Evolutionary conservation across 23 tunicate genomes (phyloP).

Genomic region (Botrylloides violaceus): DNA sequence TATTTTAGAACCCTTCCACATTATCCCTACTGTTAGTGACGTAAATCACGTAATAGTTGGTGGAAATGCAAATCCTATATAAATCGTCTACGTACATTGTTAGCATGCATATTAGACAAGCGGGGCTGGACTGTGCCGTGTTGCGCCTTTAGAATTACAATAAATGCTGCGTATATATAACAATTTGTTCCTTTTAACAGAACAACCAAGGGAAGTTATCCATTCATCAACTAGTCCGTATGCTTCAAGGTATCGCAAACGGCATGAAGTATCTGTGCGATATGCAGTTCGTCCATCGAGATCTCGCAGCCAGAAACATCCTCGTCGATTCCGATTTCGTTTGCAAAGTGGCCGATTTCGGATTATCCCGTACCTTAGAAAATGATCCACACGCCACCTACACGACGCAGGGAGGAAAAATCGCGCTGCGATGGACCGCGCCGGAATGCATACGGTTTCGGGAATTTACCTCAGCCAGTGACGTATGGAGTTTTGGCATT

Average conservation of each 20-base stretch:
- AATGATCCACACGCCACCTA: slow-evolving; percentile 92
- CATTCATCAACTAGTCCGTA: slow-evolving; percentile 36
- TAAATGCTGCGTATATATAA: no score
- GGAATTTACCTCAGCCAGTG: slow-evolving; percentile 79
- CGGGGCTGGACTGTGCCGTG: no score
- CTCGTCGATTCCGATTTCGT: slow-evolving; percentile 64
- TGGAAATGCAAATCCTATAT: no score
- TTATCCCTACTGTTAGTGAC: no score
- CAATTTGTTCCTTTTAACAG: no score
- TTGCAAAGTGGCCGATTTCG: slow-evolving; percentile 95
- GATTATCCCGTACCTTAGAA: slow-evolving; percentile 76
- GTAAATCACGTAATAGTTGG: no score
- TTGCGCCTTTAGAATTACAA: no score
- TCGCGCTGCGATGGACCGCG: slow-evolving; percentile 99
- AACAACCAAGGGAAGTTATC: slow-evolving; percentile 26
- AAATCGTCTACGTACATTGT: no score
- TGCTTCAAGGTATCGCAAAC: slow-evolving; percentile 70
- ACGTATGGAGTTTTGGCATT: slow-evolving; percentile 99
- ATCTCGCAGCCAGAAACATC: slow-evolving; percentile 94
- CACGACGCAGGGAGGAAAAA: slow-evolving; percentile 98
- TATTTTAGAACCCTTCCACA: no score
- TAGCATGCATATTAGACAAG: no score
- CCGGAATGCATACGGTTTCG: slow-evolving; percentile 80
- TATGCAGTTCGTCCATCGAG: slow-evolving; percentile 85
- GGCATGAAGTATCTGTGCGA: slow-evolving; percentile 83